Percentiles rank a stretch among this genome's conserved stretches.
These are phyloP conservation scores for Yponomeuta sedellus DNA, from an alignment of 2,888 invertebrate species.

Conservation along the genomic window DNA sequence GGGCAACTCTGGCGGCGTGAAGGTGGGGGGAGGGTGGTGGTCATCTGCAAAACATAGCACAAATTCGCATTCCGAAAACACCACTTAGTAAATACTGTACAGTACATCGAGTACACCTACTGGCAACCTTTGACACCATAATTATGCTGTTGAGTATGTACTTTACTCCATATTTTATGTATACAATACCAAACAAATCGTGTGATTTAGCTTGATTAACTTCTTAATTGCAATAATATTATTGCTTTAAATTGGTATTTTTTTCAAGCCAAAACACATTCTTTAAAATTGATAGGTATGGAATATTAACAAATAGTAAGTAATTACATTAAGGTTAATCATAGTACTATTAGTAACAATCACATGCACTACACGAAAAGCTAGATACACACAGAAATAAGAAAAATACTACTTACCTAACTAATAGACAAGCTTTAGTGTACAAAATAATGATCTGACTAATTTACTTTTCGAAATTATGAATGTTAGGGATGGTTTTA, in stretches of 20 bases:
- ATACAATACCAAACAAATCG: background rate
- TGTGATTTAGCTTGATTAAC: constrained; percentile 1
- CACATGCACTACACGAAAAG: constrained; percentile 52
- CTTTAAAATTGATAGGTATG: background rate
- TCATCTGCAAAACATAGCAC: constrained; percentile 94
- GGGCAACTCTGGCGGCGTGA: constrained; percentile 99
- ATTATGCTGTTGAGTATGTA: background rate
- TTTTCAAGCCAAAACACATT: background rate
- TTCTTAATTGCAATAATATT: background rate
- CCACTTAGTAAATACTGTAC: constrained; percentile 52
- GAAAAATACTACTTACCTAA: constrained; percentile 37
- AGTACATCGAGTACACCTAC: constrained; percentile 39
- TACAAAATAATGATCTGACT: constrained; percentile 18
- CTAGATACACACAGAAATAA: constrained; percentile 40
- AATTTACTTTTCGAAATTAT: constrained; percentile 14
- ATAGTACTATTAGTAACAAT: constrained; percentile 36
- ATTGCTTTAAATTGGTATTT: background rate
- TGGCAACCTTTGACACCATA: constrained; percentile 22
- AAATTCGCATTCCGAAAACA: constrained; percentile 77
- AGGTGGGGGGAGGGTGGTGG: constrained; percentile 97
- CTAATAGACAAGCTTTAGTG: constrained; percentile 49
- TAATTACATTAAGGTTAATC: background rate
- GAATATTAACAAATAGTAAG: constrained; percentile 6
- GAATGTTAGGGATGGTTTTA: constrained; percentile 7
- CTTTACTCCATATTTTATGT: constrained; percentile 10